A percentile compares a stretch with the other conserved stretches of the same genome.
phyloP scores from a whole-genome alignment of 2,113 vertebrate genomes.

The Falco punctatus region DNA sequence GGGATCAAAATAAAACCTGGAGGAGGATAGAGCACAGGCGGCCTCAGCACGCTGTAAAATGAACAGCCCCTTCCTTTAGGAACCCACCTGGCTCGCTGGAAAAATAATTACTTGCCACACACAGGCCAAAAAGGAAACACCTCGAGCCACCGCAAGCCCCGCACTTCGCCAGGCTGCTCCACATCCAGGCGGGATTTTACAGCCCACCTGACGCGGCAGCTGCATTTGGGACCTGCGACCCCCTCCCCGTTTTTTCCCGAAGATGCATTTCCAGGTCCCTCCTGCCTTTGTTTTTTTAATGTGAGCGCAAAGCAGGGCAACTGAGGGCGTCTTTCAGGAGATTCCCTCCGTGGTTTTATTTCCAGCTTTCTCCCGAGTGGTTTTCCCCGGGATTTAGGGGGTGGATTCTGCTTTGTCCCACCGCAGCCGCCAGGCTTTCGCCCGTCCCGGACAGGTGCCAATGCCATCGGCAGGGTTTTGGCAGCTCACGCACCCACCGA shows the following conservation, averaged over 20 bases:
- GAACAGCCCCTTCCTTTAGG: neutral
- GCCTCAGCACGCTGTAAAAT: neutral
- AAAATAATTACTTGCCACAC: neutral
- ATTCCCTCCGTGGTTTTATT: neutral
- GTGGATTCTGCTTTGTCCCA: neutral
- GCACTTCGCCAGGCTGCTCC: neutral
- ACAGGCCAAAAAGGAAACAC: neutral
- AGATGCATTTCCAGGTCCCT: neutral
- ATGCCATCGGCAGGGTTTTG: neutral
- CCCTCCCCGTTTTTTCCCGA: neutral
- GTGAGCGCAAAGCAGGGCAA: neutral
- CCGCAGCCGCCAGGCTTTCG: too few relatives aligned
- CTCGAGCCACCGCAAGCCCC: too few relatives aligned
- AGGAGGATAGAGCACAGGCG: too few relatives aligned
- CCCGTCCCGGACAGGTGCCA: neutral
- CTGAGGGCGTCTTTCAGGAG: neutral
- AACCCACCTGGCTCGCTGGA: neutral
- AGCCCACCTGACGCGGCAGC: neutral
- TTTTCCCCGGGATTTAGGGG: neutral
- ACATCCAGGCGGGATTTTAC: neutral
- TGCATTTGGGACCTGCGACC: neutral
- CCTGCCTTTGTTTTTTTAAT: neutral
- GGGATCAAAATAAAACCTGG: neutral
- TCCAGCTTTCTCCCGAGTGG: fast-evolving
- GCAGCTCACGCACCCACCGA: neutral